These are phyloP conservation scores for Balaeniceps rex DNA, from an alignment of 2,113 vertebrate species.

Conservation along the genomic window DNA sequence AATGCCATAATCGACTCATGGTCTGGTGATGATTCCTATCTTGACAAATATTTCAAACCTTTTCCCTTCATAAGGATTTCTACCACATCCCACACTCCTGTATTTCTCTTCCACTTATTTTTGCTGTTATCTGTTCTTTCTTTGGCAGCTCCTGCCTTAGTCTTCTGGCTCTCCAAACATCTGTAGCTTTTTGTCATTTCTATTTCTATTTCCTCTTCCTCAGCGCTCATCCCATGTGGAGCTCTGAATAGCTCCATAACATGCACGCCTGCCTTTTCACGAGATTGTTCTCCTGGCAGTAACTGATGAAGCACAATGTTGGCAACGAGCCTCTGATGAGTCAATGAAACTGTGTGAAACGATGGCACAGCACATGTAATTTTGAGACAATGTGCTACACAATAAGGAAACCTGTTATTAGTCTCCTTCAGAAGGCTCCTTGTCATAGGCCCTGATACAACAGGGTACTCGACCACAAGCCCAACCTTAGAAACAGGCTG, in stretches of 20 bases:
- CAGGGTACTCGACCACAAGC: background rate
- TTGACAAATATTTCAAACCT: background rate
- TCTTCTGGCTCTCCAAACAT: background rate
- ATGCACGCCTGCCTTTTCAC: background rate
- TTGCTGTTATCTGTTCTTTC: background rate
- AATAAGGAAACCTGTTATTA: background rate
- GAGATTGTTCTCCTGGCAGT: background rate
- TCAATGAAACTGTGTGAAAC: background rate
- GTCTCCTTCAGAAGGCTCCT: background rate
- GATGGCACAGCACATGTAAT: background rate
- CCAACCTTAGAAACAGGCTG: background rate
- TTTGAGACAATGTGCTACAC: background rate
- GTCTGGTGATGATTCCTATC: background rate
- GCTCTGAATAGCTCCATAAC: constrained; percentile 5
- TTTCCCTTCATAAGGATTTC: background rate
- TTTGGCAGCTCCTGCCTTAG: background rate
- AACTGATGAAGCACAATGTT: background rate
- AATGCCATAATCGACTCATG: background rate
- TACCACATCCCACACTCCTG: background rate
- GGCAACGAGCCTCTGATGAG: constrained; percentile 19
- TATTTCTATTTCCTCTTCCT: background rate
- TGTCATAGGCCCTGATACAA: background rate
- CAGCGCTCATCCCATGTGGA: background rate
- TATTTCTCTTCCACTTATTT: background rate
- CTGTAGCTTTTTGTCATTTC: background rate